These are phyloP conservation scores for Leptopilina myrica DNA, from an alignment of 2,888 invertebrate genomes.

Conservation along the genomic window DNA sequence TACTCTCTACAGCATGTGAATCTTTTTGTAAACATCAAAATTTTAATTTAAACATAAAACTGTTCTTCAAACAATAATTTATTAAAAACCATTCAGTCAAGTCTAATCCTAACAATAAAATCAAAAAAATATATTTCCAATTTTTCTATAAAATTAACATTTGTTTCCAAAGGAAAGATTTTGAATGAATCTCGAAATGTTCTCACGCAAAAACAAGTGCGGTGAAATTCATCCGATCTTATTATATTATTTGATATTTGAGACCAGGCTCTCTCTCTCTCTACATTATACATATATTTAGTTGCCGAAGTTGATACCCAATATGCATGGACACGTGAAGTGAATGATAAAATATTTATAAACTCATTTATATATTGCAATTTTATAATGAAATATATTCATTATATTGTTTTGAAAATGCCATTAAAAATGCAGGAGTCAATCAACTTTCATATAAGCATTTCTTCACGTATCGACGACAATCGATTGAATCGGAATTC, in stretches of 20 bases:
- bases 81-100: no score
- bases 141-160: no score
- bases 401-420: neutral
- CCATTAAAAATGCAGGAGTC: neutral
- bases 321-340: neutral
- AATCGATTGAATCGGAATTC: conserved; percentile 27
- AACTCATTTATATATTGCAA: no score
- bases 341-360: no score
- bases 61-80: no score
- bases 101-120: no score
- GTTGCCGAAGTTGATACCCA: neutral
- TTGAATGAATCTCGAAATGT: neutral
- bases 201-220: conserved; percentile 27
- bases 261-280: neutral
- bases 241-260: conserved; percentile 16
- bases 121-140: no score
- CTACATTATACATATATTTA: neutral
- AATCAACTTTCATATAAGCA: conserved; percentile 16
- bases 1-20: no score
- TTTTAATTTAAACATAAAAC: no score
- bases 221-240: neutral
- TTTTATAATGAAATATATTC: neutral
- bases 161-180: neutral
- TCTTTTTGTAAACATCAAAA: no score
- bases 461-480: conserved; percentile 22